Base-by-base conservation (phyloP, 2,888 invertebrate species). In the Pollenia labialis region DNA sequence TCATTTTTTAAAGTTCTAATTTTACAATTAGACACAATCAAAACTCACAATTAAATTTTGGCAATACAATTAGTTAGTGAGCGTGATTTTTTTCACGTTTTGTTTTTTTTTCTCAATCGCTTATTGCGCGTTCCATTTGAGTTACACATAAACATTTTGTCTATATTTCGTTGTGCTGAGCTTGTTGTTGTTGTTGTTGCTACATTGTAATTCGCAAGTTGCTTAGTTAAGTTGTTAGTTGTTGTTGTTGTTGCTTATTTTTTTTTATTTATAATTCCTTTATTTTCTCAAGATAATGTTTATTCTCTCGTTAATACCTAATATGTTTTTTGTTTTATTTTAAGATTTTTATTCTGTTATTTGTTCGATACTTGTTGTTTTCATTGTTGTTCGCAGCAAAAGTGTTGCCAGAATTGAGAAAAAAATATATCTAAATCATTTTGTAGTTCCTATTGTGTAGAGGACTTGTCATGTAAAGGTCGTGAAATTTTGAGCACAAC, bases 361-460 rank as follows among this genome's bases (percentile, higher is more conserved):
- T 42, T 54, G 11, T 2, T 23, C 23, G 23, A 23, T 23, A 23
- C 23, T 77, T 46, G 54, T 56, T 46, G 46, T 32, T 66, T 52
- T 56, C 23, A 40, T 44, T 76, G 12, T 42, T 2, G 42, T 54
- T 52, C 69, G n/a, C 50, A 42, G 32, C 14, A 62, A 54, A 42
- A 54, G n/a, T 64, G 44, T 56, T 76, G 44, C 44, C 46, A 54
- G 23, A 44, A 44, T 76, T 18, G 32, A 44, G 32, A 76, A 23
- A 32, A 23, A 23, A 46, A 32, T 32, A 46, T 46, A 56, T 58
- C 10, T 23, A 66, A 12, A 40, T 54, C n/a, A 18, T 46, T 72
- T 23, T 42, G 50, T 4, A 12, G 16, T 12, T 42, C 12, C 14
- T 46, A 69, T 40, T 52, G 46, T n/a, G 18, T 58, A 44, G 6